A percentile compares a stretch with the other conserved stretches of the same genome.
Evolutionary conservation across 2,888 invertebrate species (phyloP).

Genomic region (Timandra comae): DNA sequence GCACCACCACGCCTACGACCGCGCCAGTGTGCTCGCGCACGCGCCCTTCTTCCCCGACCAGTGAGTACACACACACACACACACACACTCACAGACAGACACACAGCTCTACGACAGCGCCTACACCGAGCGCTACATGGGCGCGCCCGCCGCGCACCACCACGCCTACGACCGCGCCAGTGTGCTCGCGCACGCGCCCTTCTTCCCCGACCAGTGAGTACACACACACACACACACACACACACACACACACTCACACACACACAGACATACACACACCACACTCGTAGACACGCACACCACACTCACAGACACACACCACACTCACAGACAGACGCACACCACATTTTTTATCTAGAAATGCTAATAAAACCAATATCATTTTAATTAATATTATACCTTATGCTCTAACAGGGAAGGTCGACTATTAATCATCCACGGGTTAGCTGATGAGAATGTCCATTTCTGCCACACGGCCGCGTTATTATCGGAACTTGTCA

Average conservation of each 20-base stretch:
- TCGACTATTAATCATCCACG: constrained; percentile 95
- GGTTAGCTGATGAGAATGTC: constrained; percentile 98
- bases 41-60: constrained; percentile 89
- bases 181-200: constrained; percentile 83
- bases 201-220: constrained; percentile 89
- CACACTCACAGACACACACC: no score
- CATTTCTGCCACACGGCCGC: constrained; percentile 98
- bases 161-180: constrained; percentile 93
- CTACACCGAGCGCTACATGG: constrained; percentile 98
- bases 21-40: constrained; percentile 90
- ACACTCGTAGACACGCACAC: no score
- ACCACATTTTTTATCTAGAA: no score
- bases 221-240: no score
- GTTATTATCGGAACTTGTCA: constrained; percentile 91
- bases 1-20: constrained; percentile 86
- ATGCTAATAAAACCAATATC: no score
- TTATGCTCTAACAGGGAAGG: constrained; percentile 81
- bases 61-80: constrained; percentile 22
- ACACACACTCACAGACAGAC: no score
- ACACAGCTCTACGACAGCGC: constrained; percentile 99
- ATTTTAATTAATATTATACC: no score
- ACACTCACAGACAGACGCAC: no score
- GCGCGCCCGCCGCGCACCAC: constrained; percentile 51
- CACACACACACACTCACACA: no score
- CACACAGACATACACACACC: no score